Conservation (phyloP, 2,113 vertebrate genomes). For the Candoia aspera region DNA sequence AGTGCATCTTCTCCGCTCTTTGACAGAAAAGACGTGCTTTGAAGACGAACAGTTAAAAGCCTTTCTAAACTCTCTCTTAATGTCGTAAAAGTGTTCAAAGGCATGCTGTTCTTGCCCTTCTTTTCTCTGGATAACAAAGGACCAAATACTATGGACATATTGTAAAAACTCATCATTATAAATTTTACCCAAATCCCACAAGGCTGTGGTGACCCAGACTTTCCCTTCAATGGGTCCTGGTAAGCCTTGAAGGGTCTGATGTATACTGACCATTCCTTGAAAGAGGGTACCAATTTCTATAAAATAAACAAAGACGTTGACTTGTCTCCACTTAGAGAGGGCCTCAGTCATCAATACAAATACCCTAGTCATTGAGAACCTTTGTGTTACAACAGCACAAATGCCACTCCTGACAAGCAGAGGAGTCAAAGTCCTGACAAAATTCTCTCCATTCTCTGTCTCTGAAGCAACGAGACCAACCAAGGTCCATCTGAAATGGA, state of each 20-base stretch:
- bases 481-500: not conserved
- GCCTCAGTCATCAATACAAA: rapidly evolving
- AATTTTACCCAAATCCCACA: not conserved
- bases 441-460: not conserved
- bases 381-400: not conserved
- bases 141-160: not conserved
- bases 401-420: not conserved
- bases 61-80: not conserved
- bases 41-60: not conserved
- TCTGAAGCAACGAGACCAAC: not conserved
- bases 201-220: not conserved
- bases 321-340: not conserved
- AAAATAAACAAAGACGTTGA: not conserved
- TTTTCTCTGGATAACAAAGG: not conserved
- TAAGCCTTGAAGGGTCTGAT: not conserved
- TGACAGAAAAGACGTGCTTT: not conserved
- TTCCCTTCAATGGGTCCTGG: not conserved
- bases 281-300: not conserved
- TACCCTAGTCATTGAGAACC: not conserved
- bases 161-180: not conserved
- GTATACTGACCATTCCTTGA: not conserved
- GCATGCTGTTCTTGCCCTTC: not conserved
- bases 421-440: not conserved
- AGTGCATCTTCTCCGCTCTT: not conserved
- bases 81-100: not conserved